Conservation (phyloP, 2,888 invertebrate species). For the Petrolisthes manimaculis region DNA sequence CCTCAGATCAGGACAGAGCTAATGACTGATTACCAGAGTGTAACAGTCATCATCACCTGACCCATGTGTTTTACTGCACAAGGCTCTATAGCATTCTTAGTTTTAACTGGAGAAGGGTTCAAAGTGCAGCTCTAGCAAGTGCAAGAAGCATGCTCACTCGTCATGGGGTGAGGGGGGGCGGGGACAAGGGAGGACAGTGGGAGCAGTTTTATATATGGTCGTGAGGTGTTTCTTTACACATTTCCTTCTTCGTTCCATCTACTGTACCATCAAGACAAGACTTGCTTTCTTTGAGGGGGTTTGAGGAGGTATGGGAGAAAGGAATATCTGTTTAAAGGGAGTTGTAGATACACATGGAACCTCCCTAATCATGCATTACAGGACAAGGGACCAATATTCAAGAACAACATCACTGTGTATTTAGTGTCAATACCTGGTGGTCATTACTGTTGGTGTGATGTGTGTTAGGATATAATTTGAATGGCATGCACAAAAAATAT, state of each 20-base stretch:
- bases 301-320: not conserved
- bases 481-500: too few relatives aligned
- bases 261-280: conserved; percentile 5
- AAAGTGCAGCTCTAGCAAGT: conserved; percentile 30
- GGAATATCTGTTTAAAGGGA: conserved; percentile 1
- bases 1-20: too few relatives aligned
- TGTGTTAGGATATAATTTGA: too few relatives aligned
- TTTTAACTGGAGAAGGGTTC: not conserved
- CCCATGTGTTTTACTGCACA: too few relatives aligned
- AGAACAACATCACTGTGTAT: too few relatives aligned
- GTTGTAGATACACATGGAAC: conserved; percentile 23
- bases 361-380: conserved; percentile 24
- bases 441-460: too few relatives aligned
- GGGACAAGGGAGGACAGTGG: not conserved
- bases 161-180: not conserved
- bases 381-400: too few relatives aligned
- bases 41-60: too few relatives aligned
- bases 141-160: conserved; percentile 29
- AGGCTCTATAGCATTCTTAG: not conserved
- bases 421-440: too few relatives aligned
- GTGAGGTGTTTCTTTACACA: conserved; percentile 17
- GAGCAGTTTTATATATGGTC: not conserved
- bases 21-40: too few relatives aligned
- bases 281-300: not conserved
- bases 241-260: conserved; percentile 7